Evolutionary conservation across 1,140 invertebrate species (phyloP).

Genomic region (Gryon sp.): DNA sequence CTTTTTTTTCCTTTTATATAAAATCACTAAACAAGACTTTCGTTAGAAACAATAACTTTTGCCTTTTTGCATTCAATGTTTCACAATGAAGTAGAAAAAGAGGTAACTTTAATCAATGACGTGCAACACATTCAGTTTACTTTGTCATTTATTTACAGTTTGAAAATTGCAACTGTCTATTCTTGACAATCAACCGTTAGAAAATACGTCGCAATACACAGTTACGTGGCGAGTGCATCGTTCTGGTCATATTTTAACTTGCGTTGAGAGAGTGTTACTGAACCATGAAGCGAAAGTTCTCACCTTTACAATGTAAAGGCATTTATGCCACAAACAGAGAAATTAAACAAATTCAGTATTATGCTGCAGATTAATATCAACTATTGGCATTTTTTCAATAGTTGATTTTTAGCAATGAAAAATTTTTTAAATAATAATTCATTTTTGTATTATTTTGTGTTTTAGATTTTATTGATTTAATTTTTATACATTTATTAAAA

Average conservation of each 20-base stretch:
- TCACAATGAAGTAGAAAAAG: constrained; percentile 15
- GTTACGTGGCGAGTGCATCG: constrained; percentile 62
- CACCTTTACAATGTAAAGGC: constrained; percentile 57
- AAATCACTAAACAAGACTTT: no score
- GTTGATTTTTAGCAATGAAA: no score
- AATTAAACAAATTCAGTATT: constrained; percentile 34
- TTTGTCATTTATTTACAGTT: constrained; percentile 33
- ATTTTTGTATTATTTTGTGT: no score
- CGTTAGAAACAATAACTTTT: background rate
- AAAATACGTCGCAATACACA: constrained; percentile 63
- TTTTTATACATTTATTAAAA: no score
- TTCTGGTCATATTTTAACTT: constrained; percentile 59
- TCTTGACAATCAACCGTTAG: constrained; percentile 63
- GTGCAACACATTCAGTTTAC: constrained; percentile 41
- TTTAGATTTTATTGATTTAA: no score
- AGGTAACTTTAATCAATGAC: no score
- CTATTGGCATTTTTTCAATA: no score
- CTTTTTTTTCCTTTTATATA: no score
- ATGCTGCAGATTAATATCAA: no score
- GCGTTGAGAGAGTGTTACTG: constrained; percentile 51
- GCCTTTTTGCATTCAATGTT: constrained; percentile 17
- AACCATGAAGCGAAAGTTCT: constrained; percentile 66
- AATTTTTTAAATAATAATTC: no score
- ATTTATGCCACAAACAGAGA: constrained; percentile 50
- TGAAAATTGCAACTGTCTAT: constrained; percentile 45